phyloP scores from a whole-genome alignment of 2,797 vertebrate species.

The Cyprinodon diabolis region DNA sequence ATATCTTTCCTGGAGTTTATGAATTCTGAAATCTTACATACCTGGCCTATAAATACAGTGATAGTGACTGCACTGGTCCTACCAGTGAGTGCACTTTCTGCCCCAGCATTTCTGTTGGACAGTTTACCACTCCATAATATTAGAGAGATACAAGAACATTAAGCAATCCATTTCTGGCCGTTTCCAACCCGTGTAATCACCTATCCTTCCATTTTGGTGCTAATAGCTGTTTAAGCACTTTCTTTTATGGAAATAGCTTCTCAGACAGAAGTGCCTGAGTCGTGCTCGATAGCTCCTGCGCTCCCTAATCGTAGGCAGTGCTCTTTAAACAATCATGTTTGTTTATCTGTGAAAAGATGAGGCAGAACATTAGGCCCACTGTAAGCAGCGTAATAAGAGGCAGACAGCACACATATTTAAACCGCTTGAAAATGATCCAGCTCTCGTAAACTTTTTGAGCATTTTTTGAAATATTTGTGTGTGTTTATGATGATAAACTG shows the following conservation, averaged over 20 bases:
- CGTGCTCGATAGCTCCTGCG: conserved; percentile 22
- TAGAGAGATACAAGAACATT: conserved; percentile 58
- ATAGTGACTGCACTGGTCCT: conserved; percentile 11
- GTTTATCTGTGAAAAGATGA: conserved; percentile 58
- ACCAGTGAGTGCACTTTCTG: background rate
- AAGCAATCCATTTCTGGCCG: conserved; percentile 61
- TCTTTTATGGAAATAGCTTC: conserved; percentile 63
- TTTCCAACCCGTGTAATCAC: conserved; percentile 63
- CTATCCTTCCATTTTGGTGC: conserved; percentile 59
- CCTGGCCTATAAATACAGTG: conserved; percentile 7
- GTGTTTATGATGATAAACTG: conserved; percentile 18
- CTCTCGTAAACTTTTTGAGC: conserved; percentile 15
- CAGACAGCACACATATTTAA: conserved; percentile 57
- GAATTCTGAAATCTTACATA: background rate
- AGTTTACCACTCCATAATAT: conserved; percentile 28
- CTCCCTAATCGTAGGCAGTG: conserved; percentile 42
- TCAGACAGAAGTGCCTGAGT: conserved; percentile 59
- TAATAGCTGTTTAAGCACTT: conserved; percentile 61
- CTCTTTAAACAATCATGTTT: conserved; percentile 65
- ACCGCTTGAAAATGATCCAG: conserved; percentile 48
- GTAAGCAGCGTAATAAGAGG: conserved; percentile 46
- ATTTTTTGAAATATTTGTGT: conserved; percentile 12
- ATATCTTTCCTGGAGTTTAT: too few species aligned
- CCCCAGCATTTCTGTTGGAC: conserved; percentile 1
- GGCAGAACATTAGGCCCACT: conserved; percentile 59